Evolutionary conservation across 1,140 invertebrate species (phyloP).

Genomic region (Scaptomyza pallida): DNA sequence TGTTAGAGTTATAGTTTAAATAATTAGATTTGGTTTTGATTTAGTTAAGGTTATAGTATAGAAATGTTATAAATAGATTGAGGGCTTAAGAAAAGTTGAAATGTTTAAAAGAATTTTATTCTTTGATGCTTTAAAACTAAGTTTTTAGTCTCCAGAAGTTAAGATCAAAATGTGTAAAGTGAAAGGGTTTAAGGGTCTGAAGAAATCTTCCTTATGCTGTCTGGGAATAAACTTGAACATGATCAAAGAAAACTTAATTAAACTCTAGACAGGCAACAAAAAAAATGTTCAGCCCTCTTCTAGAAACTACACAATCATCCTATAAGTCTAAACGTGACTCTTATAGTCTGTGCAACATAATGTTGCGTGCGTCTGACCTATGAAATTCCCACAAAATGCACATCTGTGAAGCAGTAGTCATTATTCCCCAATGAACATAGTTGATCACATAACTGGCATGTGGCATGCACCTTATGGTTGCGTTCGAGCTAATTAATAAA

Average conservation of each 20-base stretch:
- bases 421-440: slow-evolving; percentile 4
- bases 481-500: slow-evolving; percentile 64
- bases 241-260: background rate
- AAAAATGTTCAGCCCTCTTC: background rate
- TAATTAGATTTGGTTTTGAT: background rate
- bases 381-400: slow-evolving; percentile 7
- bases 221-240: too few relatives aligned
- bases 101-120: too few relatives aligned
- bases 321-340: background rate
- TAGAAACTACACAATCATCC: background rate
- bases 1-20: background rate
- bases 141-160: too few relatives aligned
- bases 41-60: too few relatives aligned
- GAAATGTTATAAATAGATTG: too few relatives aligned
- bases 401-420: slow-evolving; percentile 2
- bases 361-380: slow-evolving; percentile 9
- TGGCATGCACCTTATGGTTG: slow-evolving; percentile 36
- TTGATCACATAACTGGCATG: slow-evolving; percentile 39
- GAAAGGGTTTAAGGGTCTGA: too few relatives aligned
- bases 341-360: background rate
- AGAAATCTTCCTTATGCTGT: too few relatives aligned
- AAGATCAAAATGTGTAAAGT: too few relatives aligned
- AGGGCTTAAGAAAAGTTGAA: too few relatives aligned
- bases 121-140: too few relatives aligned
- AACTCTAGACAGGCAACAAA: background rate